These are phyloP conservation scores for Pteropus alecto DNA, from an alignment of 2,113 vertebrate genomes.

Conservation along the genomic window DNA sequence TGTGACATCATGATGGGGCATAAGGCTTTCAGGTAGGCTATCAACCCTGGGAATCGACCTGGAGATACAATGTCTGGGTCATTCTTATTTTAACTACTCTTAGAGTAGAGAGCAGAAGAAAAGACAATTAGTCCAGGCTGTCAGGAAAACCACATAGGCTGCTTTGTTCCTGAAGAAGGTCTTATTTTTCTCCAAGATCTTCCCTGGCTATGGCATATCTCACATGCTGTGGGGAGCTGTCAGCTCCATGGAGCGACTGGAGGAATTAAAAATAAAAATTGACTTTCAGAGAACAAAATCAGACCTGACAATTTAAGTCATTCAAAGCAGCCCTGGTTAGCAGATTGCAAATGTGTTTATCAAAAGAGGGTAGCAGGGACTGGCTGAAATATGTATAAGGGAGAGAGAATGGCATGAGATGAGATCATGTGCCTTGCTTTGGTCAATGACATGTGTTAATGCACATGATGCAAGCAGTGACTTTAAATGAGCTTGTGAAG, in stretches of 20 bases:
- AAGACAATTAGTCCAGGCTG: constrained; percentile 57
- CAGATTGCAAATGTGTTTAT: constrained; percentile 28
- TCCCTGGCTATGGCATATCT: constrained; percentile 46
- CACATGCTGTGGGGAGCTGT: neutral
- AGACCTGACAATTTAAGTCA: constrained; percentile 43
- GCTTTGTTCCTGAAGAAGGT: constrained; percentile 60
- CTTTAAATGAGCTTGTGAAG: neutral
- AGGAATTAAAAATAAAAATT: constrained; percentile 71
- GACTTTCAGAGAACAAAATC: constrained; percentile 63
- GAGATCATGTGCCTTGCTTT: neutral
- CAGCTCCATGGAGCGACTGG: neutral
- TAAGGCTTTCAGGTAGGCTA: constrained; percentile 72
- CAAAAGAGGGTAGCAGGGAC: neutral
- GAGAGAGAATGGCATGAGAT: neutral
- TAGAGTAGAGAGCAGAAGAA: constrained; percentile 58
- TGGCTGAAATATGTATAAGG: neutral
- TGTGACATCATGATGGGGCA: constrained; percentile 48
- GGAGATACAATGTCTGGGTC: constrained; percentile 66
- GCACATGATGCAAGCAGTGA: neutral
- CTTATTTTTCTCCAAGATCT: constrained; percentile 64
- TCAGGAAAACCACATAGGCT: constrained; percentile 59
- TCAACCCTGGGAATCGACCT: constrained; percentile 70
- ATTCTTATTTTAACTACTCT: constrained; percentile 71
- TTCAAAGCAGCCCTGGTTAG: neutral
- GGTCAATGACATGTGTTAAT: neutral